phyloP scores from a whole-genome alignment of 2,888 invertebrate species.

The Caenorhabditis panamensis region DNA sequence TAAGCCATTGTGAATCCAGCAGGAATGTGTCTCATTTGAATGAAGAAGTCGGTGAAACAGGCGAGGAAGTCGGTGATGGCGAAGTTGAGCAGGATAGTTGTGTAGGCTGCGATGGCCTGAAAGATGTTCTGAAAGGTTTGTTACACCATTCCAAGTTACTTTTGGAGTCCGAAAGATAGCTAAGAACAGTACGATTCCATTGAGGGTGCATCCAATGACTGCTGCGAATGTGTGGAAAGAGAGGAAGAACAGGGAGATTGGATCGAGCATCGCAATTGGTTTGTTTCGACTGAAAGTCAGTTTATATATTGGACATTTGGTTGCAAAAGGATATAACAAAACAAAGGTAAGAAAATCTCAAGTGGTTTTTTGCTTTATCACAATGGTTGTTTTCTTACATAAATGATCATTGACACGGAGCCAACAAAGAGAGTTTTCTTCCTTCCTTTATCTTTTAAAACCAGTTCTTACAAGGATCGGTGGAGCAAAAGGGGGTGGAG shows the following conservation, averaged over 20 bases:
- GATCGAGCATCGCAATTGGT: constrained; percentile 17
- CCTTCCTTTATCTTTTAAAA: too few species aligned
- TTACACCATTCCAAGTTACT: too few species aligned
- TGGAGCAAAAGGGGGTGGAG: too few species aligned
- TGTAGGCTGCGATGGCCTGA: constrained; percentile 29
- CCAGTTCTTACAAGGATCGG: too few species aligned
- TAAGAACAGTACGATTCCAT: constrained; percentile 46
- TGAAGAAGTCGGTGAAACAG: constrained; percentile 37
- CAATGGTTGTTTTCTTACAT: too few species aligned
- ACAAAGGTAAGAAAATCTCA: too few species aligned
- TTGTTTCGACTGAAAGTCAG: not conserved
- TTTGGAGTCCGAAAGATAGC: constrained; percentile 54
- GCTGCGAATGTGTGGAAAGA: constrained; percentile 43
- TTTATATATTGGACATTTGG: too few species aligned
- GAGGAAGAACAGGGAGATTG: constrained; percentile 43
- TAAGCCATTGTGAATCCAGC: constrained; percentile 31
- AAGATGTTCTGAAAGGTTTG: too few species aligned
- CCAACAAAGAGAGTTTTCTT: too few species aligned
- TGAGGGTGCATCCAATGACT: constrained; percentile 38
- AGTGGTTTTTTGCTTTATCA: too few species aligned
- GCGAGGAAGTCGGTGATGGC: constrained; percentile 46
- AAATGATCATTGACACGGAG: too few species aligned
- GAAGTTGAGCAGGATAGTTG: constrained; percentile 47
- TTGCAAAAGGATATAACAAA: too few species aligned
- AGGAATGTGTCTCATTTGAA: constrained; percentile 46